Conservation (phyloP, 2,797 vertebrate genomes). For the Crypturellus tataupa region DNA sequence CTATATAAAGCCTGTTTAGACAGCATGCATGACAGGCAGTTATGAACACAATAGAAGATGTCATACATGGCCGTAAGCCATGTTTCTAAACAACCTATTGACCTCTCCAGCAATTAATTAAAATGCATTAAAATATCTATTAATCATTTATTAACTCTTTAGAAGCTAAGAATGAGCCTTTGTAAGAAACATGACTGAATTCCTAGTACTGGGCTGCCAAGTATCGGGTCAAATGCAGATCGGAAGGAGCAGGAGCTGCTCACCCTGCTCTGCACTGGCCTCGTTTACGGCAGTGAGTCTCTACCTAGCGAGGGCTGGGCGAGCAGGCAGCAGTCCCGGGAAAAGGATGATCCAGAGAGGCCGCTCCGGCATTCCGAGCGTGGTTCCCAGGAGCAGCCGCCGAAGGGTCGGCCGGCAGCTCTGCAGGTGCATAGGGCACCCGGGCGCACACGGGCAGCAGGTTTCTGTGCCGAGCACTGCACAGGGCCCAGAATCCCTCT, state of each 20-base stretch:
- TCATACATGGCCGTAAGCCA: constrained; percentile 48
- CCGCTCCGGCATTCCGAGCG: not conserved
- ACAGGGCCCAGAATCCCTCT: not conserved
- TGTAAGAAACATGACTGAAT: not conserved
- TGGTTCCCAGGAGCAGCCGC: not conserved
- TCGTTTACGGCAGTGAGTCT: not conserved
- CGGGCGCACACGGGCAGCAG: not conserved
- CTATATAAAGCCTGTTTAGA: constrained; percentile 23
- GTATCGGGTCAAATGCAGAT: not conserved
- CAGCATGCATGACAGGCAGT: not conserved
- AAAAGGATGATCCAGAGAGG: not conserved
- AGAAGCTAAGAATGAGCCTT: constrained; percentile 11
- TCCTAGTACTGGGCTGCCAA: not conserved
- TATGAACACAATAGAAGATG: constrained; percentile 55
- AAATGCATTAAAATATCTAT: constrained; percentile 55
- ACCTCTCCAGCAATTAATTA: constrained; percentile 62
- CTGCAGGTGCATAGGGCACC: rapidly evolving
- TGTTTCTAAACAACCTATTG: constrained; percentile 59
- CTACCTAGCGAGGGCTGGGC: not conserved
- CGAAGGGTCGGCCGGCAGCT: not conserved
- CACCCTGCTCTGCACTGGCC: not conserved
- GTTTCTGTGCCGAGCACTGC: not conserved
- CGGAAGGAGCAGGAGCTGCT: constrained; percentile 14
- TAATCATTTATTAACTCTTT: constrained; percentile 68
- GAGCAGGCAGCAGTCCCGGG: not conserved